Evolutionary conservation across 1,140 invertebrate species (phyloP).

Genomic region (Macrostomum lignano): DNA sequence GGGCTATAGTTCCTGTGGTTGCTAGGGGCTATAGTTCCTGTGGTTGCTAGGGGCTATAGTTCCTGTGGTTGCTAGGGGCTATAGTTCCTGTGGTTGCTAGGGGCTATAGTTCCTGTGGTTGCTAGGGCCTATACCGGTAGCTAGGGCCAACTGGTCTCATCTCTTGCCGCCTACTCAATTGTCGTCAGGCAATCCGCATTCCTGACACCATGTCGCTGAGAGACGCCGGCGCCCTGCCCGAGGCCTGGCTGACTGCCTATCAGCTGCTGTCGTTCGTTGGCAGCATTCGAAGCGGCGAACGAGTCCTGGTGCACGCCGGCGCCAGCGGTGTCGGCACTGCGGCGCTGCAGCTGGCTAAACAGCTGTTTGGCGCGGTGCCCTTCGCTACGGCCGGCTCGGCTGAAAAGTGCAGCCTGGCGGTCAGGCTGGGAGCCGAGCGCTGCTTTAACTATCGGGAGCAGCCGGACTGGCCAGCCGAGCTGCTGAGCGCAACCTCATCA

Average conservation of each 20-base stretch:
- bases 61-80: too few relatives aligned
- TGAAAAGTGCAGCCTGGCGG: slow-evolving; percentile 14
- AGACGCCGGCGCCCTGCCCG: slow-evolving; percentile 22
- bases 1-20: too few relatives aligned
- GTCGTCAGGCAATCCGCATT: slow-evolving; percentile 15
- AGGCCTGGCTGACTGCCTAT: slow-evolving; percentile 27
- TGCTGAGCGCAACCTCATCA: slow-evolving; percentile 13
- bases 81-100: too few relatives aligned
- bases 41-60: too few relatives aligned
- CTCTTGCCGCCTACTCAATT: too few relatives aligned
- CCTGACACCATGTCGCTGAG: slow-evolving; percentile 13
- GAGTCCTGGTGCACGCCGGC: slow-evolving; percentile 22
- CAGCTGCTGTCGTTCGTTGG: slow-evolving; percentile 19
- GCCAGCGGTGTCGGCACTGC: slow-evolving; percentile 25
- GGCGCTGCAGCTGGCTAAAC: slow-evolving; percentile 16
- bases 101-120: too few relatives aligned
- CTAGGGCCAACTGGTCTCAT: too few relatives aligned
- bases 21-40: too few relatives aligned
- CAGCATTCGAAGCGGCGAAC: slow-evolving; percentile 10
- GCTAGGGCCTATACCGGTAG: too few relatives aligned
- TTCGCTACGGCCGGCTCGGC: slow-evolving; percentile 21
- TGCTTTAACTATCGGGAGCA: slow-evolving; percentile 22
- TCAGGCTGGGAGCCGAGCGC: slow-evolving; percentile 13
- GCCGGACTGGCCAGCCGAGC: slow-evolving; percentile 12
- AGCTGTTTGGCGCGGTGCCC: slow-evolving; percentile 11